These are phyloP conservation scores for Brachyalestes nurse DNA, from an alignment of 2,797 vertebrate genomes.

Conservation along the genomic window DNA sequence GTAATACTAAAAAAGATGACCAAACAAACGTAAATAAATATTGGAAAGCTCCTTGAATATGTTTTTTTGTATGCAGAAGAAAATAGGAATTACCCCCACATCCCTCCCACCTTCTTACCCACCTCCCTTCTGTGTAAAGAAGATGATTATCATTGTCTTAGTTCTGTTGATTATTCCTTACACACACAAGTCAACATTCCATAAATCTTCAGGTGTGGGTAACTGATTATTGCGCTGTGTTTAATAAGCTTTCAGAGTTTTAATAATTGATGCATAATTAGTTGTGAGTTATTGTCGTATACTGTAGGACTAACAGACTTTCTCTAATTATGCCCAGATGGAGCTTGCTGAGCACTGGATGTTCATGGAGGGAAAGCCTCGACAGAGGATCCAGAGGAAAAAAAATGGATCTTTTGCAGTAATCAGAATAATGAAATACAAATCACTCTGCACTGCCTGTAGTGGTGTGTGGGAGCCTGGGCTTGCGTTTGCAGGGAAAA, in stretches of 20 bases:
- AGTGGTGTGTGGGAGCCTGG: slow-evolving; percentile 13
- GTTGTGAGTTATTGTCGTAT: slow-evolving; percentile 63
- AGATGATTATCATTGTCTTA: slow-evolving; percentile 48
- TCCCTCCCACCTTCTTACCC: slow-evolving; percentile 17
- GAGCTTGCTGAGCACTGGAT: slow-evolving; percentile 57
- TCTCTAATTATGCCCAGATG: slow-evolving; percentile 63
- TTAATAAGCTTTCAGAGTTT: slow-evolving; percentile 66
- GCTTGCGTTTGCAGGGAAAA: slow-evolving; percentile 20
- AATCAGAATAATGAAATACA: slow-evolving; percentile 48
- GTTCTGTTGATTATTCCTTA: slow-evolving; percentile 55
- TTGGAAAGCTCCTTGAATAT: slow-evolving; percentile 3
- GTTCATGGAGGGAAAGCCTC: slow-evolving; percentile 53
- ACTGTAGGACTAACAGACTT: slow-evolving; percentile 56
- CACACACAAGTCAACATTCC: slow-evolving; percentile 53
- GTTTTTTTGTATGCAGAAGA: slow-evolving; percentile 16
- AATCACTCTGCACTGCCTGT: slow-evolving; percentile 30
- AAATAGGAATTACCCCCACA: slow-evolving; percentile 14
- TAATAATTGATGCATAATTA: slow-evolving; percentile 67
- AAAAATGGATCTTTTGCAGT: slow-evolving; percentile 37
- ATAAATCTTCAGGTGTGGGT: slow-evolving; percentile 55
- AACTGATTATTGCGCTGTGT: slow-evolving; percentile 57
- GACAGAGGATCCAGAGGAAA: slow-evolving; percentile 36
- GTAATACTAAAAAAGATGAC: neutral
- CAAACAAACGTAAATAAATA: slow-evolving; percentile 9
- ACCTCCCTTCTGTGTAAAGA: slow-evolving; percentile 35